These are phyloP conservation scores for Sigmodon hispidus DNA, from an alignment of 2,113 vertebrate species.

Conservation along the genomic window DNA sequence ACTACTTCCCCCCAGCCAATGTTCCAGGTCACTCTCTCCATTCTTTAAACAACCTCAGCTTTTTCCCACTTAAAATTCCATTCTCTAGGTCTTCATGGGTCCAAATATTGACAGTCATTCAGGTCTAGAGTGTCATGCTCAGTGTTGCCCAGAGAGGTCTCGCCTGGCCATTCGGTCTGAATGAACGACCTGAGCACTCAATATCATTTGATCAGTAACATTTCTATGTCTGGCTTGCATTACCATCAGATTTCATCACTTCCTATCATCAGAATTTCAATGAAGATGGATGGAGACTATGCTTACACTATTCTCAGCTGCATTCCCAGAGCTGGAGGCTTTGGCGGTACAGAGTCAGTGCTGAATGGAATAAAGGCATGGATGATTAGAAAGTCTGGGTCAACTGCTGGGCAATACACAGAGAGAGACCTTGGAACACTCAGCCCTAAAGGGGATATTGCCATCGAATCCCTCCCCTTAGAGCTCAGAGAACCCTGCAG, in stretches of 20 bases:
- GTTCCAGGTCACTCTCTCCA: neutral
- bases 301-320: neutral
- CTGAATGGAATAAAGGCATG: neutral
- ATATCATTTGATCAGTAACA: fast-evolving
- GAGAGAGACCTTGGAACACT: neutral
- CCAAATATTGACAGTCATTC: neutral
- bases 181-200: neutral
- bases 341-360: neutral
- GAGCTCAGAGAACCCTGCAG: neutral
- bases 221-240: neutral
- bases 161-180: neutral
- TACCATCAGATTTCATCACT: neutral
- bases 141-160: no score
- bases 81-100: neutral
- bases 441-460: fast-evolving
- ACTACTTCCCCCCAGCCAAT: fast-evolving
- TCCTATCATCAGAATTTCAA: neutral
- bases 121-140: no score
- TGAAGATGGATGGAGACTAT: neutral
- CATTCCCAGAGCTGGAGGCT: neutral
- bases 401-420: neutral
- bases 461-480: neutral
- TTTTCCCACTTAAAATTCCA: neutral
- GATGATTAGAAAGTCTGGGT: no score
- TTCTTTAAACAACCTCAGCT: neutral